Evolutionary conservation across 2,888 invertebrate genomes (phyloP).

Genomic region (Stictocephala bisonia): DNA sequence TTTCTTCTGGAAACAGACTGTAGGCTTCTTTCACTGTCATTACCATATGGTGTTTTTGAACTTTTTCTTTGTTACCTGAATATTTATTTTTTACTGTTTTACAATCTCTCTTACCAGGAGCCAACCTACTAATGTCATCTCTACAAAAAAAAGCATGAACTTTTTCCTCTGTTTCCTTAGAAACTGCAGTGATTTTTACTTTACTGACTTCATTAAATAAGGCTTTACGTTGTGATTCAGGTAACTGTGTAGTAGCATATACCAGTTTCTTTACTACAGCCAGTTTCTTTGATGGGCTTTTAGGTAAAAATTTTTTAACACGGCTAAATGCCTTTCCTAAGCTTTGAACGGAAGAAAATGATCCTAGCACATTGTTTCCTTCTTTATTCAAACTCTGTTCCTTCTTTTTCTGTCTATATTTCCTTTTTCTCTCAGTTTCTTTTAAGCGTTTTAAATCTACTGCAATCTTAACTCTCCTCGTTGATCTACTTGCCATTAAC

Average conservation of each 20-base stretch:
- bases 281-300: constrained; percentile 36
- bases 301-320: constrained; percentile 31
- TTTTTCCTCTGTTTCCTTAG: constrained; percentile 34
- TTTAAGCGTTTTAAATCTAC: constrained; percentile 27
- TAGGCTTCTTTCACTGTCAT: constrained; percentile 39
- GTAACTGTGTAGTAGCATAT: constrained; percentile 36
- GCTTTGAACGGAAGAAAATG: constrained; percentile 36
- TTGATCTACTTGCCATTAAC: constrained; percentile 36
- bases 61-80: constrained; percentile 38
- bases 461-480: constrained; percentile 30
- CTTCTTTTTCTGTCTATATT: constrained; percentile 14
- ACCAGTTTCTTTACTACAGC: constrained; percentile 40
- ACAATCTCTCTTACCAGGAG: constrained; percentile 38
- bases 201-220: constrained; percentile 36
- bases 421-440: constrained; percentile 27
- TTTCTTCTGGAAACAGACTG: constrained; percentile 32
- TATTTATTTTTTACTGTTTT: constrained; percentile 31
- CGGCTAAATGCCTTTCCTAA: constrained; percentile 36
- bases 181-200: constrained; percentile 37
- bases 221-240: constrained; percentile 11
- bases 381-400: constrained; percentile 21
- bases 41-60: constrained; percentile 36
- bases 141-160: constrained; percentile 25
- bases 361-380: constrained; percentile 23
- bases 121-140: constrained; percentile 33